Evolutionary conservation across 2,888 invertebrate species (phyloP).

Genomic region (Dryadula phaetusa): DNA sequence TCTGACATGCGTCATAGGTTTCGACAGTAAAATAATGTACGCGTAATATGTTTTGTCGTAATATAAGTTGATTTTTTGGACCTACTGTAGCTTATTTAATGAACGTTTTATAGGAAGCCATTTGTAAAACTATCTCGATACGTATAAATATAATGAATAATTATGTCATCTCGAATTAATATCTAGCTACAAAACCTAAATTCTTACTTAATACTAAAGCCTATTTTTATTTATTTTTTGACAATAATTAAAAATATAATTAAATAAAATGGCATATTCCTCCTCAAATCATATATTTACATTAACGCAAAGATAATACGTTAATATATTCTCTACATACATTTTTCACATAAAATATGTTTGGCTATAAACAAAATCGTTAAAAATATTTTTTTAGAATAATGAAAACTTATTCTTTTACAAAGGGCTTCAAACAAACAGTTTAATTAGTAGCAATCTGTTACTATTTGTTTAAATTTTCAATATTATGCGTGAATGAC

Average conservation of each 20-base stretch:
- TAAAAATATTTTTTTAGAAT: not conserved
- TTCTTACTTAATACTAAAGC: too few relatives aligned
- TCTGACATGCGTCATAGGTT: conserved; percentile 47
- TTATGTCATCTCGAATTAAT: too few relatives aligned
- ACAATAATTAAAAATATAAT: not conserved
- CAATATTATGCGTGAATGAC: conserved; percentile 59
- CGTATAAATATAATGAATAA: not conserved
- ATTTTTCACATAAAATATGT: not conserved
- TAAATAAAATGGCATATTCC: not conserved
- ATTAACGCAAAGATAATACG: not conserved
- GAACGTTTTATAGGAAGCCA: not conserved
- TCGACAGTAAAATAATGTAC: conserved; percentile 23
- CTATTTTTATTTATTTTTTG: too few relatives aligned
- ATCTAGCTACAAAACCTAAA: too few relatives aligned
- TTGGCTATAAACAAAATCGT: conserved; percentile 2
- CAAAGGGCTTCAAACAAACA: conserved; percentile 11
- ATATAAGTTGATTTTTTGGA: too few relatives aligned
- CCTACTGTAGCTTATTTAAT: too few relatives aligned
- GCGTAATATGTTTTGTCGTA: not conserved
- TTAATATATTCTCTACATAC: not conserved
- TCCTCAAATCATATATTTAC: not conserved
- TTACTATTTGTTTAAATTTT: conserved; percentile 26
- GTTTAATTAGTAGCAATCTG: conserved; percentile 6
- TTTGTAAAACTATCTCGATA: not conserved
- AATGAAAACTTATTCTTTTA: not conserved